Conservation (phyloP, 2,113 vertebrate genomes). For the Chitala chitala region DNA sequence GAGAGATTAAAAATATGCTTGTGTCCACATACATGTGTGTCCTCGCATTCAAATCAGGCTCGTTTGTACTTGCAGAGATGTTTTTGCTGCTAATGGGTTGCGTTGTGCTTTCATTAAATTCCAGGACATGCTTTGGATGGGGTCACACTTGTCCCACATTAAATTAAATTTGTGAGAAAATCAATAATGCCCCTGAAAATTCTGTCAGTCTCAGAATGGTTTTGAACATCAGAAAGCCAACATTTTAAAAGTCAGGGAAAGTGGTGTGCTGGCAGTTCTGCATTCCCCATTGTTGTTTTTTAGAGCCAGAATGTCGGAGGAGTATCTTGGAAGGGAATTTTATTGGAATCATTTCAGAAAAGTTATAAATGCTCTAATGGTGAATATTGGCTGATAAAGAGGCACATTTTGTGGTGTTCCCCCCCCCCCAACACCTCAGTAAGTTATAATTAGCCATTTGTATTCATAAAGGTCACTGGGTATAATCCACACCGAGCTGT, state of each 20-base stretch:
- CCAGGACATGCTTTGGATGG: slow-evolving; percentile 31
- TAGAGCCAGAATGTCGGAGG: neutral
- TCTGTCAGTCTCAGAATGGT: slow-evolving; percentile 12
- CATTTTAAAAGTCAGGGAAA: neutral
- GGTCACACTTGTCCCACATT: slow-evolving; percentile 31
- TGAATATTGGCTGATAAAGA: neutral
- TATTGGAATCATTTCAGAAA: neutral
- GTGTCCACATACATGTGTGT: neutral
- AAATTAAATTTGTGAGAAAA: slow-evolving; percentile 36
- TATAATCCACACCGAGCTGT: neutral
- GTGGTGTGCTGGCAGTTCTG: neutral
- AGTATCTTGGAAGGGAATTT: slow-evolving; percentile 5
- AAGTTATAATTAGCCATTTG: slow-evolving; percentile 25
- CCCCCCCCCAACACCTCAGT: neutral
- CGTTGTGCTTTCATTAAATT: slow-evolving; percentile 32
- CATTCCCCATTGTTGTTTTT: neutral
- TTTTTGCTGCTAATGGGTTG: slow-evolving; percentile 25
- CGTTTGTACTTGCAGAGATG: neutral
- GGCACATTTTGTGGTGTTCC: neutral
- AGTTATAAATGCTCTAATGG: slow-evolving; percentile 1
- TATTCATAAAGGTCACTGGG: slow-evolving; percentile 16
- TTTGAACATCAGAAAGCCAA: slow-evolving; percentile 18
- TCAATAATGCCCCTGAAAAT: slow-evolving; percentile 39
- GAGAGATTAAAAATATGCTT: neutral
- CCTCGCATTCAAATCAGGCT: neutral